phyloP scores from a whole-genome alignment of 2,888 invertebrate species.

The Tinea trinotella region DNA sequence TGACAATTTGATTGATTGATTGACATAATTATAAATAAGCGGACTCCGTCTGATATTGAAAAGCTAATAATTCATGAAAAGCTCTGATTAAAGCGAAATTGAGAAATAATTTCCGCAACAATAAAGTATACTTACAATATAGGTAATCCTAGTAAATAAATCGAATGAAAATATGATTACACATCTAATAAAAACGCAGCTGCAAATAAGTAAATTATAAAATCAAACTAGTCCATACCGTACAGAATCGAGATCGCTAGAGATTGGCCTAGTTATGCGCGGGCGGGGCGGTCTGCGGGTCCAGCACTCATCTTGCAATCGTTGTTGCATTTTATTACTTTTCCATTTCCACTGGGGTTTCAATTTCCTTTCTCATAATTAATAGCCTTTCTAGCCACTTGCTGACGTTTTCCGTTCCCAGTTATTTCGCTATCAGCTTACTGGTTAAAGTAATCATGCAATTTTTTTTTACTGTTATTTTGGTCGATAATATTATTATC shows the following conservation, averaged over 20 bases:
- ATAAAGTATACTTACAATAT: too few relatives aligned
- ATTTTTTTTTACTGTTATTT: too few relatives aligned
- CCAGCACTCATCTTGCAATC: conserved; percentile 59
- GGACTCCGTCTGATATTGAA: too few relatives aligned
- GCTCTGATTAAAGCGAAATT: too few relatives aligned
- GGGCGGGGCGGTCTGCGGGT: conserved; percentile 18
- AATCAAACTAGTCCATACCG: not conserved
- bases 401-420: conserved; percentile 48
- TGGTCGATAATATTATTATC: too few relatives aligned
- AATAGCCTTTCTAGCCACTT: conserved; percentile 58
- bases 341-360: conserved; percentile 70
- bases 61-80: too few relatives aligned
- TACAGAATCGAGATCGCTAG: not conserved
- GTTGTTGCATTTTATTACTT: conserved; percentile 72
- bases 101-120: too few relatives aligned
- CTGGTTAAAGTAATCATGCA: too few relatives aligned
- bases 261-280: conserved; percentile 13
- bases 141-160: too few relatives aligned
- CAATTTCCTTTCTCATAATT: conserved; percentile 71
- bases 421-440: not conserved
- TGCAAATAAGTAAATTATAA: not conserved
- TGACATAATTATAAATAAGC: too few relatives aligned
- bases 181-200: not conserved
- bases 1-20: too few relatives aligned
- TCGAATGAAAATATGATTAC: not conserved